phyloP scores from a whole-genome alignment of 2,797 vertebrate species.

The Dermochelys coriacea region DNA sequence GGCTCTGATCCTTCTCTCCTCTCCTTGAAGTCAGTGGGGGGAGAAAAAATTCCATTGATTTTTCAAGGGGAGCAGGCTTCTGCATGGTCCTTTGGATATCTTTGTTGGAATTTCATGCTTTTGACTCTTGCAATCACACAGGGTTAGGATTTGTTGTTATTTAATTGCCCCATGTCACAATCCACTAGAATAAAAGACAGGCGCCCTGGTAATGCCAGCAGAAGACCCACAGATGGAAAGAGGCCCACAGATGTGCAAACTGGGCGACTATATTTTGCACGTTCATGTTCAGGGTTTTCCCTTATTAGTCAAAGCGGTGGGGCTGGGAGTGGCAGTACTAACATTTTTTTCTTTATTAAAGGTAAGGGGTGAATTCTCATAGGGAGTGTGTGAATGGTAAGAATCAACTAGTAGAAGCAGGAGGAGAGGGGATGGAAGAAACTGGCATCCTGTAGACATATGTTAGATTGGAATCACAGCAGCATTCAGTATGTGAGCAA shows the following conservation, averaged over 20 bases:
- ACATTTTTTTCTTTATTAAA: background rate
- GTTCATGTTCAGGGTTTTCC: background rate
- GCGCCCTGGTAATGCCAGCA: fast-evolving
- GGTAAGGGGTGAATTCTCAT: background rate
- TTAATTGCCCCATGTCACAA: background rate
- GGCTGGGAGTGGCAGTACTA: background rate
- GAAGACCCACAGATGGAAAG: background rate
- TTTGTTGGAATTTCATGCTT: background rate
- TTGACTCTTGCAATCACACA: background rate
- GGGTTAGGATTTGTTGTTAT: background rate
- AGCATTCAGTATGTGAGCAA: slow-evolving; percentile 45
- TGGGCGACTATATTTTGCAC: fast-evolving
- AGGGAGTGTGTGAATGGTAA: background rate
- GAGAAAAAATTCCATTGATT: background rate
- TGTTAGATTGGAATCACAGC: background rate
- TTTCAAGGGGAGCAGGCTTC: background rate
- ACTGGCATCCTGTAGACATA: background rate
- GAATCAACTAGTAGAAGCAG: background rate
- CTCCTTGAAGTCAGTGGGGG: background rate
- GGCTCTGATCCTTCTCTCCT: background rate
- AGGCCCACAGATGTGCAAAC: background rate
- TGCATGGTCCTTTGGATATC: fast-evolving
- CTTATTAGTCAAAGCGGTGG: fast-evolving
- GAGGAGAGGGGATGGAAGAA: background rate
- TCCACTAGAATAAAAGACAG: fast-evolving